Evolutionary conservation across 2,113 vertebrate species (phyloP).

Genomic region (Megatriorchis doriae): DNA sequence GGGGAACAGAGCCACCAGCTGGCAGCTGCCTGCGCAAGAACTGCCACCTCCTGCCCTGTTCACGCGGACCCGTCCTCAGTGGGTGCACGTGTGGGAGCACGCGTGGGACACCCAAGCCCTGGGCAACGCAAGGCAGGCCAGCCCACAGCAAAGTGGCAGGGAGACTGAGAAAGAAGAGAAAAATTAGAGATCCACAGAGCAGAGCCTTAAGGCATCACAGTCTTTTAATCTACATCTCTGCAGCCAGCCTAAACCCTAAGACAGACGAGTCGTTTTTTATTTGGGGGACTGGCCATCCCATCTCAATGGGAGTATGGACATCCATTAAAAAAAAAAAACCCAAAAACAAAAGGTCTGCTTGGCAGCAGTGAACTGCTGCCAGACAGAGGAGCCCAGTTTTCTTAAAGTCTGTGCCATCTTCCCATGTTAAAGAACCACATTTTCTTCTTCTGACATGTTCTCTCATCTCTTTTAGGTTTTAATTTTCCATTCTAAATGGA

Average conservation of each 20-base stretch:
- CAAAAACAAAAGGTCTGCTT: background rate
- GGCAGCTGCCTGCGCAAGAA: background rate
- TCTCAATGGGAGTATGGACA: background rate
- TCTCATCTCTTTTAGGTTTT: slow-evolving; percentile 50
- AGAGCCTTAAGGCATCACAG: background rate
- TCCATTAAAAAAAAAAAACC: background rate
- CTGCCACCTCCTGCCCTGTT: background rate
- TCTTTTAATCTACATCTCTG: background rate
- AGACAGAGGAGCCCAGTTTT: background rate
- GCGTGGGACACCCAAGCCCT: background rate
- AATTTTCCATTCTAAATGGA: slow-evolving; percentile 70
- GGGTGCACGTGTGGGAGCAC: background rate
- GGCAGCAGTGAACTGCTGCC: background rate
- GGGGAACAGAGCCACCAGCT: background rate
- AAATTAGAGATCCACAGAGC: background rate
- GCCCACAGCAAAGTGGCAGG: background rate
- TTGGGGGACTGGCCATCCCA: background rate
- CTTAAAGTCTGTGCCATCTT: background rate
- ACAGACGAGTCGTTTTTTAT: background rate
- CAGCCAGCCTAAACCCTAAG: background rate
- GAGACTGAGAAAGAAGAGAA: background rate
- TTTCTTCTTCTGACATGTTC: background rate
- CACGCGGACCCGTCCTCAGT: rapidly evolving
- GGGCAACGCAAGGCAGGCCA: rapidly evolving
- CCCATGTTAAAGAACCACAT: background rate